phyloP scores from a whole-genome alignment of 1,140 invertebrate species.

The Dendrolimus kikuchii region DNA sequence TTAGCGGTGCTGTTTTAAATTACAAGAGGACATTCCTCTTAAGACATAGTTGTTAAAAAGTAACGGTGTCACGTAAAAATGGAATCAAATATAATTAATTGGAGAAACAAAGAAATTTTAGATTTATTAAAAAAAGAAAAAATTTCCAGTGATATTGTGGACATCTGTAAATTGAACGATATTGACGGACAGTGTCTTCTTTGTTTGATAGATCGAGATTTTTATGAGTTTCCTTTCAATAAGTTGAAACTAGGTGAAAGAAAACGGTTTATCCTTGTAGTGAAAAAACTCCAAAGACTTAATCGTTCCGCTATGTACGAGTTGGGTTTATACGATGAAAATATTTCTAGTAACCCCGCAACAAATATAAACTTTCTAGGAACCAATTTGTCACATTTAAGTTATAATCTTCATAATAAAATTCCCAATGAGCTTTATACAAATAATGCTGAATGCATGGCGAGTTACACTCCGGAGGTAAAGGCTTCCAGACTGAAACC shows the following conservation, averaged over 20 bases:
- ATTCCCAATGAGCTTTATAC: conserved; percentile 45
- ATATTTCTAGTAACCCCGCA: conserved; percentile 39
- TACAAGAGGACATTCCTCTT: conserved; percentile 7
- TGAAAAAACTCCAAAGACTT: conserved; percentile 62
- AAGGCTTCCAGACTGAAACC: conserved; percentile 67
- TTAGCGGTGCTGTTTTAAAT: conserved; percentile 14
- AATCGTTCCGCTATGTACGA: conserved; percentile 61
- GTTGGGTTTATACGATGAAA: conserved; percentile 58
- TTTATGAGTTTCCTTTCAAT: conserved; percentile 64
- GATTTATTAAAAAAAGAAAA: conserved; percentile 68
- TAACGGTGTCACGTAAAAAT: conserved; percentile 33
- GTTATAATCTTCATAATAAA: conserved; percentile 63
- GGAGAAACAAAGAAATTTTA: conserved; percentile 66
- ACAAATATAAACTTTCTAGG: conserved; percentile 67
- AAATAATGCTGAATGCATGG: conserved; percentile 46
- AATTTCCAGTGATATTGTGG: conserved; percentile 51
- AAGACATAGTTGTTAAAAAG: conserved; percentile 6
- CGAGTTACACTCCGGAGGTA: conserved; percentile 51
- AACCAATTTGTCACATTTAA: conserved; percentile 65
- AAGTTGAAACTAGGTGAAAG: conserved; percentile 58
- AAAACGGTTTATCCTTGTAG: conserved; percentile 59
- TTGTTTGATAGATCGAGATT: conserved; percentile 62
- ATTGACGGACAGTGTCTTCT: conserved; percentile 66
- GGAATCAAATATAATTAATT: conserved; percentile 62
- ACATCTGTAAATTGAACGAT: conserved; percentile 55